Percentiles rank a stretch among this genome's conserved stretches.
Evolutionary conservation across 1,140 invertebrate genomes (phyloP).

Genomic region (Drosophila baimaii): DNA sequence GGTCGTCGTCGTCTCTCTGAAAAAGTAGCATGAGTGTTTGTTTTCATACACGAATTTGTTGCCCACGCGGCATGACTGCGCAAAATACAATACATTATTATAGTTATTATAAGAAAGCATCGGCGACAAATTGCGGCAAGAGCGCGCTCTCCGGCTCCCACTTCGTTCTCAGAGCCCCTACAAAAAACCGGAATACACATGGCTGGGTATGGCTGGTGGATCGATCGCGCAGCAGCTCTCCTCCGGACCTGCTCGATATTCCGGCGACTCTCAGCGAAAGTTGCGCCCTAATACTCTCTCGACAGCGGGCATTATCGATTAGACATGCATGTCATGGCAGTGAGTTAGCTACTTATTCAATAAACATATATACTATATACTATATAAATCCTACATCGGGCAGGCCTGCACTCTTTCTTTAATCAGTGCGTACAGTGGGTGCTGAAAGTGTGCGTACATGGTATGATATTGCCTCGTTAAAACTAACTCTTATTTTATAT

Average conservation of each 20-base stretch:
- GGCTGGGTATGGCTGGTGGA: neutral
- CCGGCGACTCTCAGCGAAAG: slow-evolving; percentile 36
- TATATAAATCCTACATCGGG: no score
- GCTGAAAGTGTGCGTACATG: neutral
- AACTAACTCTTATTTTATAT: no score
- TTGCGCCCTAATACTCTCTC: slow-evolving; percentile 13
- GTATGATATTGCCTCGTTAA: no score
- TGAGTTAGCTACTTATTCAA: slow-evolving; percentile 1
- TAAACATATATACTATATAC: neutral
- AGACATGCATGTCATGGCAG: slow-evolving; percentile 1
- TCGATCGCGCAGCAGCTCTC: slow-evolving; percentile 1
- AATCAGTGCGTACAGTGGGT: neutral
- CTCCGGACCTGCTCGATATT: slow-evolving; percentile 17
- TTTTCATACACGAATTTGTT: slow-evolving; percentile 35
- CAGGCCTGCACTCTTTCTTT: neutral
- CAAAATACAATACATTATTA: slow-evolving; percentile 43
- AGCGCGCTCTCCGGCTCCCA: neutral
- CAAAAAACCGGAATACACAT: slow-evolving; percentile 41
- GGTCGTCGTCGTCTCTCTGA: neutral
- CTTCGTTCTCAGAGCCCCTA: slow-evolving; percentile 1
- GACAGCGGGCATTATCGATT: slow-evolving; percentile 1
- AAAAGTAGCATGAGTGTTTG: slow-evolving; percentile 10
- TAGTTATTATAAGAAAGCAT: slow-evolving; percentile 12
- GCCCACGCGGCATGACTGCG: slow-evolving; percentile 63
- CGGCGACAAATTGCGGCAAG: slow-evolving; percentile 34